These are phyloP conservation scores for Montipora efflorescens DNA, from an alignment of 64 coral and sea anemone species.

Conservation along the genomic window DNA sequence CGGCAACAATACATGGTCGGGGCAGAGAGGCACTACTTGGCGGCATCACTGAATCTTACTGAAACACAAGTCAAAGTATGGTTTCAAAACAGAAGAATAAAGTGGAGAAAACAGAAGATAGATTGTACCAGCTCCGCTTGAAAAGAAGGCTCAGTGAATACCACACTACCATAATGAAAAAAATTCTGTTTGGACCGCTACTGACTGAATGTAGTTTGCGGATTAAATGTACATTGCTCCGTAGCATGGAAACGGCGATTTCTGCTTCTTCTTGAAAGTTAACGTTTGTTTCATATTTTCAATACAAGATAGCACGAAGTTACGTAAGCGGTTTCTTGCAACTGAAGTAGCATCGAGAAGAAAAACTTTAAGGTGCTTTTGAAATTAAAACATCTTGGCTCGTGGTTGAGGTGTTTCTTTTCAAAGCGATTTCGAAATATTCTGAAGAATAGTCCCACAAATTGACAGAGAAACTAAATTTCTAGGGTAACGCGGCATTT, in stretches of 20 bases:
- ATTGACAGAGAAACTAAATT: background rate
- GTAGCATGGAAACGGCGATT: too few species aligned
- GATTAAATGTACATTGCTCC: too few species aligned
- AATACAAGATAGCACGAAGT: too few species aligned
- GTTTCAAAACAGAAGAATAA: conserved; percentile 80
- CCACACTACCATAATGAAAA: background rate
- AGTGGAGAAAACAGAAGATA: conserved; percentile 79
- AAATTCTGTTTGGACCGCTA: background rate
- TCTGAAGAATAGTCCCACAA: conserved; percentile 15
- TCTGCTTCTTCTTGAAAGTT: too few species aligned
- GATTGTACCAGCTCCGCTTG: conserved; percentile 44
- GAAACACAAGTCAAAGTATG: conserved; percentile 84
- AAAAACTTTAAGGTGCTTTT: too few species aligned
- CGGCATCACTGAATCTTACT: conserved; percentile 73
- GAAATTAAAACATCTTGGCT: too few species aligned
- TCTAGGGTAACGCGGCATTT: background rate
- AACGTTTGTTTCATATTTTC: too few species aligned
- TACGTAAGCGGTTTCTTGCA: too few species aligned
- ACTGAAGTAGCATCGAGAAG: too few species aligned
- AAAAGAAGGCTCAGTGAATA: background rate
- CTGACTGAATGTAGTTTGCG: background rate
- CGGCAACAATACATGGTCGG: conserved; percentile 79
- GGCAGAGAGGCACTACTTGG: conserved; percentile 68
- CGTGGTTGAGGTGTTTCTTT: background rate
- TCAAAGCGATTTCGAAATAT: background rate